Evolutionary conservation across 2,888 invertebrate species (phyloP), one percentile per base, ranked within the genome.

Genomic region (Galerucella calmariensis): DNA sequence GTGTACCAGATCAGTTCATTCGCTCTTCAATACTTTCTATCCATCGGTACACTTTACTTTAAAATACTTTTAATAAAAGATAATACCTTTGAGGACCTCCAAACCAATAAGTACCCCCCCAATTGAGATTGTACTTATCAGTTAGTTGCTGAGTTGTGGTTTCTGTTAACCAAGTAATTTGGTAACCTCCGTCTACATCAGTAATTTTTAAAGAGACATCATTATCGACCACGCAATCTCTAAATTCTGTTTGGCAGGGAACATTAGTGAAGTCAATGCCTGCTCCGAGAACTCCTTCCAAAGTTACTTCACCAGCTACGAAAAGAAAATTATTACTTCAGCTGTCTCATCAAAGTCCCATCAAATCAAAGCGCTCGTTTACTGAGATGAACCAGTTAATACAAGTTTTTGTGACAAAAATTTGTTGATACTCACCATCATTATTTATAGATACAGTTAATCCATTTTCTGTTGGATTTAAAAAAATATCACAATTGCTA

Each of bases 21-120:
- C 20, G 20, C 20, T 20, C 1, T 20, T 20, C 4, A 35, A 35
- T 35, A 4, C 35, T 35, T 0, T 35, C 35, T 5, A 35, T 6
- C 35, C 35, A 35, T 35, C 8, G 35, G 5, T 41, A 41, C 8
- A 41, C 35, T 41, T 41, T 9, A 9, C 8, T 41, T 8, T 9
- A 41, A 41, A 41, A 41, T 2, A 41, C 0, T 41, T 41, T 9
- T 8, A 41, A 41, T 41, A 8, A 41, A 9, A 41, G 35, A 41
- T 41, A 41, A 41, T 41, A 62, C 65, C 89, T 88, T 82, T 93
- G 90, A 0, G 92, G 91, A 0, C 93, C 93, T 2, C 92, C 93
- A 82, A 89, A 94, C 94, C 94, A 78, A 59, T 92, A 89, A 24
- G 85, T 86, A 2, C 85, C 79, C 87, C 88, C 87, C 5, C 85